These are phyloP conservation scores for Alouatta palliata DNA, from an alignment of 2,113 vertebrate species.

Conservation along the genomic window DNA sequence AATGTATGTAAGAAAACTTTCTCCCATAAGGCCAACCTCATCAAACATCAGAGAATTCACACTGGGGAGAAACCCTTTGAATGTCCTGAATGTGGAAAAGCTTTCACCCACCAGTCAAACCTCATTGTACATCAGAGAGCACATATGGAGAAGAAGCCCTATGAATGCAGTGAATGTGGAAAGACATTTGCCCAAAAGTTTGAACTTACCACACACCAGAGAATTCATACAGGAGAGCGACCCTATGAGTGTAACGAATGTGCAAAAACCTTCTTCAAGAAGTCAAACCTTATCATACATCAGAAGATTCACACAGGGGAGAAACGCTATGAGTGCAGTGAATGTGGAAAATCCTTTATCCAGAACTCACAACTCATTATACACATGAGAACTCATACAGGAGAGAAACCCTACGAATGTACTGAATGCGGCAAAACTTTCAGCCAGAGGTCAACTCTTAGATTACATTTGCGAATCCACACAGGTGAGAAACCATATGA, in stretches of 20 bases:
- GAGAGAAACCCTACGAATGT: conserved; percentile 80
- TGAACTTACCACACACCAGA: conserved; percentile 78
- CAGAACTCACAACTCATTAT: conserved; percentile 77
- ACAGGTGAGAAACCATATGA: conserved; percentile 79
- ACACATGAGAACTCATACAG: conserved; percentile 77
- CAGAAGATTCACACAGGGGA: conserved; percentile 80
- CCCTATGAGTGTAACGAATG: conserved; percentile 75
- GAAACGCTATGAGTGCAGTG: conserved; percentile 77
- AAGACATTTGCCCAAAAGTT: conserved; percentile 78
- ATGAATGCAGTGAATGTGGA: conserved; percentile 72
- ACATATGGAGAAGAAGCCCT: conserved; percentile 78
- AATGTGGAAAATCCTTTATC: conserved; percentile 80
- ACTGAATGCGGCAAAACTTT: conserved; percentile 79
- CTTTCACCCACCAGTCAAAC: conserved; percentile 78
- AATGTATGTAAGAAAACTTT: conserved; percentile 75
- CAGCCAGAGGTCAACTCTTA: conserved; percentile 76
- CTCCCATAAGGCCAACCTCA: conserved; percentile 79
- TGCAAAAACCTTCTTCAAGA: conserved; percentile 79
- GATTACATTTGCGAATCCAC: conserved; percentile 74
- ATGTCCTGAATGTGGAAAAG: conserved; percentile 78
- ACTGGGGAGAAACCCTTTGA: conserved; percentile 79
- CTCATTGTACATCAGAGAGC: conserved; percentile 77
- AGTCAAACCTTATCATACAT: conserved; percentile 79
- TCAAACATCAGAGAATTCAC: conserved; percentile 77
- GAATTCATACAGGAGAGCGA: conserved; percentile 76